Evolutionary conservation across 1,140 invertebrate species (phyloP).

Genomic region (Aphis craccivora): DNA sequence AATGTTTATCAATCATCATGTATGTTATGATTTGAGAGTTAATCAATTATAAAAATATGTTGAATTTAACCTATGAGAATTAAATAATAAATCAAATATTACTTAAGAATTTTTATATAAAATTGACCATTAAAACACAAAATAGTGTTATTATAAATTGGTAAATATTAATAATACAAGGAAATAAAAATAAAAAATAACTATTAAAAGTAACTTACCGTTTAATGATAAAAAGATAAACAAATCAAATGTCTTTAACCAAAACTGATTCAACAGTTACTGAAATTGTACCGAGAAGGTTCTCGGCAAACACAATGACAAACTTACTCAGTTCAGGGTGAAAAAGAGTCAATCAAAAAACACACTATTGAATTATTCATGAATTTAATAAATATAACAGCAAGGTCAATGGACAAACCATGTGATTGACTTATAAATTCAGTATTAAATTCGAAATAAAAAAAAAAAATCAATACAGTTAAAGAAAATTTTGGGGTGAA

Average conservation of each 20-base stretch:
- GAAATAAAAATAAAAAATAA: not conserved
- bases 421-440: constrained; percentile 35
- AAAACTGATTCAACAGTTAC: constrained; percentile 32
- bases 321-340: constrained; percentile 20
- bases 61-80: not conserved
- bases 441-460: not conserved
- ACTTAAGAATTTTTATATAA: not conserved
- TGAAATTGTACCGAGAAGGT: constrained; percentile 47
- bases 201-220: constrained; percentile 7
- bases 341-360: constrained; percentile 50
- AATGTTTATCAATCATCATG: not conserved
- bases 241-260: not conserved
- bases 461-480: not conserved
- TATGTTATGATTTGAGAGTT: not conserved
- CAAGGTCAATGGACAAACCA: constrained; percentile 46
- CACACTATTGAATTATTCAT: constrained; percentile 48
- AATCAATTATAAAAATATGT: not conserved
- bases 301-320: constrained; percentile 46
- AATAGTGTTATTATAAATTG: not conserved
- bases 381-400: constrained; percentile 25
- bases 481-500: constrained; percentile 34
- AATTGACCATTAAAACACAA: not conserved
- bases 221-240: constrained; percentile 16
- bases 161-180: not conserved
- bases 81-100: not conserved